Conservation (phyloP, 2,797 vertebrate species). For the Sebastolobus alascanus region DNA sequence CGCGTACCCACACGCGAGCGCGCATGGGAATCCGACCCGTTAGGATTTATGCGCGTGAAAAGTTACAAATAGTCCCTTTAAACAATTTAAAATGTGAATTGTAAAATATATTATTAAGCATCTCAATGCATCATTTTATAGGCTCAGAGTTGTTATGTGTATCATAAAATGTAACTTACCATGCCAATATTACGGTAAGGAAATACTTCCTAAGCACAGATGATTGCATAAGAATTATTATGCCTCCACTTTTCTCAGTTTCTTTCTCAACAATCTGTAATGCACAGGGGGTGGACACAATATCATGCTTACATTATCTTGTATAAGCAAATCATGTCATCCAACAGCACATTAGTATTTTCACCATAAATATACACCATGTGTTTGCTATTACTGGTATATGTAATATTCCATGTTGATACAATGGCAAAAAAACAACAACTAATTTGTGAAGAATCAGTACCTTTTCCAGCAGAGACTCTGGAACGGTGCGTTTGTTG, state of each 20-base stretch:
- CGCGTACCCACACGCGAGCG: too few relatives aligned
- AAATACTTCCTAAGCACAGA: constrained; percentile 85
- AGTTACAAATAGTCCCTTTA: too few relatives aligned
- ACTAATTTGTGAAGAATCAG: too few relatives aligned
- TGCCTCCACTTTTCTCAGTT: constrained; percentile 63
- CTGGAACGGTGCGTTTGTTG: constrained; percentile 82
- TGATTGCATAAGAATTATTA: constrained; percentile 82
- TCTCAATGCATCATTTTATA: not conserved
- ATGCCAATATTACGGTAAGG: constrained; percentile 75
- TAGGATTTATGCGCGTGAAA: too few relatives aligned
- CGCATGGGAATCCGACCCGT: too few relatives aligned
- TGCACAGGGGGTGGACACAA: constrained; percentile 44
- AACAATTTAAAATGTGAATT: not conserved
- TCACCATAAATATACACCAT: not conserved
- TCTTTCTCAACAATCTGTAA: constrained; percentile 78
- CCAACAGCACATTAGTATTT: not conserved
- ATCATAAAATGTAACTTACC: constrained; percentile 80
- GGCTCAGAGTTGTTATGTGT: not conserved
- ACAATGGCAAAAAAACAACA: not conserved
- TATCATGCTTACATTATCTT: constrained; percentile 37
- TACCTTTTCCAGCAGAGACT: constrained; percentile 82
- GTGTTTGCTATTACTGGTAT: not conserved
- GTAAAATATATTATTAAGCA: not conserved
- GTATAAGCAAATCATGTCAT: constrained; percentile 16
- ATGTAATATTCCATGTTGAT: not conserved